Percentiles rank a stretch among this genome's conserved stretches.
Evolutionary conservation across 2,797 vertebrate species (phyloP).

Genomic region (Anguilla megastoma): DNA sequence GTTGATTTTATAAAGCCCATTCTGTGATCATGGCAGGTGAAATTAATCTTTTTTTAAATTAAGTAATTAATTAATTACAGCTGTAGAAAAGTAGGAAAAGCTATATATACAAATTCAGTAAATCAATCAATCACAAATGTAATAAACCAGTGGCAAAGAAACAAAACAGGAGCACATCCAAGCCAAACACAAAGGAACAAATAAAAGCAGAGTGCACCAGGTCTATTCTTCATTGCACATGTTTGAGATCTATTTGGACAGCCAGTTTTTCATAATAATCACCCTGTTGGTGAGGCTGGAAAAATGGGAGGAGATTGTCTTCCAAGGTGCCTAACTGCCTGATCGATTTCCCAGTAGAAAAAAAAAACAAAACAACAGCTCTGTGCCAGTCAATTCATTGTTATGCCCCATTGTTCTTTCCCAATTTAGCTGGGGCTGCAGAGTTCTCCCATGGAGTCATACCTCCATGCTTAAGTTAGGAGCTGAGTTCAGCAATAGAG

Average conservation of each 20-base stretch:
- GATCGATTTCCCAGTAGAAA: conserved; percentile 12
- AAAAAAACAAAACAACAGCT: not conserved
- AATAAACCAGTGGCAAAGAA: not conserved
- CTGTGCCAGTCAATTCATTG: conserved; percentile 7
- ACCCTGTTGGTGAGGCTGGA: not conserved
- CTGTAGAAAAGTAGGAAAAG: not conserved
- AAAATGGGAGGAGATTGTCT: conserved; percentile 9
- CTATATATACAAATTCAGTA: too few species aligned
- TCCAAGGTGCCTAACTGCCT: not conserved
- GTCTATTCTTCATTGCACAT: not conserved
- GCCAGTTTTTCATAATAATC: conserved; percentile 13
- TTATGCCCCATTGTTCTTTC: conserved; percentile 16
- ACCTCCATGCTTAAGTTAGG: not conserved
- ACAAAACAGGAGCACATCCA: not conserved
- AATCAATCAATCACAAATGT: not conserved
- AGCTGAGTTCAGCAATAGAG: conserved; percentile 12
- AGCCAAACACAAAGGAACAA: not conserved
- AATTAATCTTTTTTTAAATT: not conserved
- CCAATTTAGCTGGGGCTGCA: not conserved
- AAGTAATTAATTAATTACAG: not conserved
- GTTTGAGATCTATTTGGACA: conserved; percentile 3
- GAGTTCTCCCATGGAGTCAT: not conserved
- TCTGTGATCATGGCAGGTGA: not conserved
- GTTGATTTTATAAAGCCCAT: not conserved
- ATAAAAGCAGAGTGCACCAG: not conserved